Evolutionary conservation across 1,140 invertebrate genomes (phyloP).

Genomic region (Archegozetes longisetosus): DNA sequence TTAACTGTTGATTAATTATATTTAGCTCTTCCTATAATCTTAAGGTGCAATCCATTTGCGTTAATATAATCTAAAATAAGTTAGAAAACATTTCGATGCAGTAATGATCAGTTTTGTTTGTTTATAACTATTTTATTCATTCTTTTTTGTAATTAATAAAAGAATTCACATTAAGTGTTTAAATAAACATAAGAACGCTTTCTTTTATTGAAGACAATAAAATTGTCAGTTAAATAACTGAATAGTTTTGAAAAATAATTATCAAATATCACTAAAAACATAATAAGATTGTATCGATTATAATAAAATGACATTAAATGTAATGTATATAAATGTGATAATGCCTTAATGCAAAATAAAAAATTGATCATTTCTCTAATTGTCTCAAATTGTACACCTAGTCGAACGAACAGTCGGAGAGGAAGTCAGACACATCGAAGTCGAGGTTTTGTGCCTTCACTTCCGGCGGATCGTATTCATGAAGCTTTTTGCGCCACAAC

Average conservation of each 20-base stretch:
- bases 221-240: not conserved
- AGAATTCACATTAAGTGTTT: too few species aligned
- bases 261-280: too few species aligned
- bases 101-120: not conserved
- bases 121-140: not conserved
- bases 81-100: not conserved
- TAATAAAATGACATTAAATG: too few species aligned
- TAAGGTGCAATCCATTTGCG: not conserved
- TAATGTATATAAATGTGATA: not conserved
- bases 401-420: not conserved
- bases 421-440: not conserved
- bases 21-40: not conserved
- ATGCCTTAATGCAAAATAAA: not conserved
- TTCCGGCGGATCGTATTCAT: slow-evolving; percentile 51
- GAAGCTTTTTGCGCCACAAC: slow-evolving; percentile 66
- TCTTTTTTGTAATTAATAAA: not conserved
- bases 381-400: not conserved
- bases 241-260: not conserved
- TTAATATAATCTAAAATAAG: not conserved
- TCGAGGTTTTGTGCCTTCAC: not conserved
- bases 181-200: too few species aligned
- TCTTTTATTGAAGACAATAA: not conserved
- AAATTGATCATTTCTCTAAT: too few species aligned
- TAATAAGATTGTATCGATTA: too few species aligned
- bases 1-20: not conserved